Evolutionary conservation across 2,888 invertebrate genomes (phyloP), one percentile per base, ranked within the genome.

Genomic region (Cheilosia soror): DNA sequence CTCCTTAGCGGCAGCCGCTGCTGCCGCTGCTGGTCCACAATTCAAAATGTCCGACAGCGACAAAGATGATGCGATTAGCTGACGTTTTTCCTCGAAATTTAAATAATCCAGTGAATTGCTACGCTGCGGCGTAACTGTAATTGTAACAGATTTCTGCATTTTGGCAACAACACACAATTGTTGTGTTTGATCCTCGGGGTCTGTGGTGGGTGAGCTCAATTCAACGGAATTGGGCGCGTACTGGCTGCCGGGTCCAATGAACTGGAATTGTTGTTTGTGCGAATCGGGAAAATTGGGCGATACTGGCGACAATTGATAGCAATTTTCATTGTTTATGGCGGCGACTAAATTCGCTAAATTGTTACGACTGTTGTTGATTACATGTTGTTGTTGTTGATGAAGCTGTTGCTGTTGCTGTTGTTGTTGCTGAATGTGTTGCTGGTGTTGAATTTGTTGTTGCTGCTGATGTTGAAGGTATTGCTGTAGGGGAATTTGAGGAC

Each of bases 21-120:
- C 93, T 29, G 93, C 93, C 2, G 92, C 93, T 5, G 93, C 93
- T 20, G 95, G 95, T 88, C 95, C 95, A 90, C 95, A 95, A 88
- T 96, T 95, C 88, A 96, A 93, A 90, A 97, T 97, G 93, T 97
- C 97, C 88, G 97, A 96, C 84, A 97, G 93, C 87, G 97, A 97
- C 90, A 97, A 92, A 66, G 97, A 97, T 87, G 97, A 97, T 60
- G 97, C 97, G 88, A 97, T 97, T 90, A 97, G 93, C 93, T 97
- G 96, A 89, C 97, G 94, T 92, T 97, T 97, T 93, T 97, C 97
- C 93, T 97, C 97, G 92, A 97, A 97, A 93, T 97, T 97, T 77
- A 97, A 94, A 93, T 96, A 96, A 93, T 97, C 97, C 93, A 97
- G 94, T 90, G 96, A 96, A 92, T 95, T 96, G 93, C 96, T 96